Conservation (phyloP, 2,113 vertebrate genomes). For the Plecturocebus donacophilus region DNA sequence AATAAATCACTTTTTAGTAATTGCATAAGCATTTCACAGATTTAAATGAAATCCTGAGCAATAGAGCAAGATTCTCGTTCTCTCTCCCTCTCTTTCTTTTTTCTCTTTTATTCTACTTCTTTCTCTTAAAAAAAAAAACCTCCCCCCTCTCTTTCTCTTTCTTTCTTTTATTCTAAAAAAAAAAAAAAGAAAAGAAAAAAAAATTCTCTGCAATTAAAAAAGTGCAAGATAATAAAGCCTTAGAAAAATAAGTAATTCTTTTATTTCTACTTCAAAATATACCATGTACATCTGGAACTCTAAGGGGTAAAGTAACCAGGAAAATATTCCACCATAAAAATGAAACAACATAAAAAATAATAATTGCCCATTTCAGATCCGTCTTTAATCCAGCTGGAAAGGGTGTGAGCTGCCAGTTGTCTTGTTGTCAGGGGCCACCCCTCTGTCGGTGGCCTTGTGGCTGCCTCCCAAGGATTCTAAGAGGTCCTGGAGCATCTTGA, state of each 20-base stretch:
- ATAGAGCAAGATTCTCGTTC: too few relatives aligned
- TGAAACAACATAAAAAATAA: constrained; percentile 41
- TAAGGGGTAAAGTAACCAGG: not conserved
- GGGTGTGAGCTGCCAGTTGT: not conserved
- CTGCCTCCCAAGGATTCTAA: not conserved
- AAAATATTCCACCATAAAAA: constrained; percentile 36
- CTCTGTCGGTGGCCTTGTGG: fast-evolving
- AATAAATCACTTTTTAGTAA: too few relatives aligned
- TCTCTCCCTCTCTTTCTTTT: too few relatives aligned
- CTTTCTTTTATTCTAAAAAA: too few relatives aligned
- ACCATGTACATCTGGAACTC: constrained; percentile 22
- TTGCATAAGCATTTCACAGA: too few relatives aligned
- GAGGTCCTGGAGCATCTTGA: constrained; percentile 64
- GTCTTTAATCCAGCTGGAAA: not conserved
- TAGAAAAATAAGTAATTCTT: constrained; percentile 76
- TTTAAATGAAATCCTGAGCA: too few relatives aligned
- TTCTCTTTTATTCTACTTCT: too few relatives aligned
- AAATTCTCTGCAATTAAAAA: constrained; percentile 17
- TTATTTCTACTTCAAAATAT: constrained; percentile 78
- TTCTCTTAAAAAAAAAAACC: too few relatives aligned
- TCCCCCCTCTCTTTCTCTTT: too few relatives aligned
- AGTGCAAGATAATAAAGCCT: constrained; percentile 58
- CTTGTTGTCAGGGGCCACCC: not conserved
- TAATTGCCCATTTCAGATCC: not conserved
- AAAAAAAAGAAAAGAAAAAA: too few relatives aligned